These are phyloP conservation scores for Augiades crinisus DNA, from an alignment of 2,888 invertebrate species.

Conservation along the genomic window DNA sequence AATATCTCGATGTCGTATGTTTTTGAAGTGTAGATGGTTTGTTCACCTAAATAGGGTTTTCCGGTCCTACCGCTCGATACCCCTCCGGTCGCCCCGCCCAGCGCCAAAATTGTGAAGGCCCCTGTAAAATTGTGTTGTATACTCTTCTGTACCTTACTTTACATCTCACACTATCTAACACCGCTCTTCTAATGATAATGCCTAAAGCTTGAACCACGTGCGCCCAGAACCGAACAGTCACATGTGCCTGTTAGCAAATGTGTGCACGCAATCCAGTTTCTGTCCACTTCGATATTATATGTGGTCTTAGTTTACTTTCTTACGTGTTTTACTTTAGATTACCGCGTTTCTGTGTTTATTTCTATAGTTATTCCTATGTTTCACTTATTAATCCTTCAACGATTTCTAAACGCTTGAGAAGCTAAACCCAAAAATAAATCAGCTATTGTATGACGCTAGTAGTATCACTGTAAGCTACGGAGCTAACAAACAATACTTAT, in stretches of 20 bases:
- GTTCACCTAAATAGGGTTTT: conserved; percentile 65
- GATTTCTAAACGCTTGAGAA: conserved; percentile 37
- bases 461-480: conserved; percentile 13
- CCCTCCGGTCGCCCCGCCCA: conserved; percentile 74
- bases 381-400: conserved; percentile 47
- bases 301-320: conserved; percentile 70
- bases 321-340: conserved; percentile 55
- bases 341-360: conserved; percentile 58
- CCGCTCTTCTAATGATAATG: conserved; percentile 38
- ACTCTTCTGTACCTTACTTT: conserved; percentile 58
- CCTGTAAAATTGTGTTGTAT: conserved; percentile 50
- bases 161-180: conserved; percentile 63
- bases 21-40: conserved; percentile 26
- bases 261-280: conserved; percentile 76
- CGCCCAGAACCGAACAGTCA: conserved; percentile 49
- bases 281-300: conserved; percentile 78
- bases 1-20: conserved; percentile 25
- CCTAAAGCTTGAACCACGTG: conserved; percentile 57
- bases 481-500: conserved; percentile 50
- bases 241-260: conserved; percentile 74
- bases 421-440: conserved; percentile 29
- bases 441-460: conserved; percentile 30
- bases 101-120: conserved; percentile 64
- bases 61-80: conserved; percentile 46
- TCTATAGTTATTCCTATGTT: conserved; percentile 59